phyloP scores from a whole-genome alignment of 1,140 invertebrate species.

The Lasioglossum baleicum region DNA sequence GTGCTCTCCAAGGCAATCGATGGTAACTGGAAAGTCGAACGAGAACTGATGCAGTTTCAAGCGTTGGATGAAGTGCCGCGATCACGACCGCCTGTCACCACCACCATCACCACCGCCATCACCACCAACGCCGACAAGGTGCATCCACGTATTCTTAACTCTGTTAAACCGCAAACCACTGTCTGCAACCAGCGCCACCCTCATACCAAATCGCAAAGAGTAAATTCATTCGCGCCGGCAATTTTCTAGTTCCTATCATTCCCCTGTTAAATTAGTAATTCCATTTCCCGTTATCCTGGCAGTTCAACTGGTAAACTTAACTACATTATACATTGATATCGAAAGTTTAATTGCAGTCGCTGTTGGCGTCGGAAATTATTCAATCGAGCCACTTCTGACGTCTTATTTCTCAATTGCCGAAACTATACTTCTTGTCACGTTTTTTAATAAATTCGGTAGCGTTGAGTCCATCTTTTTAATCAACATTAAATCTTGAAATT shows the following conservation, averaged over 20 bases:
- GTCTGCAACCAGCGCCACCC: conserved; percentile 12
- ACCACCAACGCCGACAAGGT: background rate
- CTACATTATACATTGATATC: conserved; percentile 1
- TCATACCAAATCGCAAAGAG: conserved; percentile 16
- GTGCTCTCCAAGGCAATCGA: conserved; percentile 21
- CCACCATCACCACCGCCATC: background rate
- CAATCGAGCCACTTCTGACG: too few species aligned
- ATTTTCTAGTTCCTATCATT: conserved; percentile 35
- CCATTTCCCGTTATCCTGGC: background rate
- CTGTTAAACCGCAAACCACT: conserved; percentile 38
- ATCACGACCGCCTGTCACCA: conserved; percentile 5
- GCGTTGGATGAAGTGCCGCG: conserved; percentile 10
- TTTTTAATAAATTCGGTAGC: too few species aligned
- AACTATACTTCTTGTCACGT: too few species aligned
- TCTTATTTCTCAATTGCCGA: too few species aligned
- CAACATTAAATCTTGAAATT: too few species aligned
- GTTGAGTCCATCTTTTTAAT: too few species aligned
- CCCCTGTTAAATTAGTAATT: background rate
- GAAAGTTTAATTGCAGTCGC: conserved; percentile 3
- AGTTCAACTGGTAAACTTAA: conserved; percentile 7
- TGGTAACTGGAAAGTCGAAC: conserved; percentile 4
- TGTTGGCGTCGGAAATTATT: background rate
- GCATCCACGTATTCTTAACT: conserved; percentile 47
- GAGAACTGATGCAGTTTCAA: background rate
- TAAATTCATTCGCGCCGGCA: conserved; percentile 42